phyloP scores from a whole-genome alignment of 2,888 invertebrate species.

The Aspidiotus rigidus region DNA sequence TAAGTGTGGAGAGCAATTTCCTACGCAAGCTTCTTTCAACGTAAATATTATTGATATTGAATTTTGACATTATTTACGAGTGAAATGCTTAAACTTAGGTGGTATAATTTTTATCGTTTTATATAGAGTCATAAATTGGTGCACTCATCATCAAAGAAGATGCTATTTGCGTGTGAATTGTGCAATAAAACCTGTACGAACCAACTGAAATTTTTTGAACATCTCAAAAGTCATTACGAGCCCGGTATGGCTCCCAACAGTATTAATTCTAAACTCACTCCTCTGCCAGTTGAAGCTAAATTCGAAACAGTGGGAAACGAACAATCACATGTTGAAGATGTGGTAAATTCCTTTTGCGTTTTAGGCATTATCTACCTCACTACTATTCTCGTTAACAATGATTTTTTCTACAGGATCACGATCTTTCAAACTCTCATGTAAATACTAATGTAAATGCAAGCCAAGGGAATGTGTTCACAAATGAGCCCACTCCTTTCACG shows the following conservation, averaged over 20 bases:
- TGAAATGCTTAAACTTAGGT: not conserved
- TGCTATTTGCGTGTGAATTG: conserved; percentile 59
- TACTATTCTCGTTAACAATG: no score
- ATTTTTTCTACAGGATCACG: no score
- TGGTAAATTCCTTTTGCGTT: not conserved
- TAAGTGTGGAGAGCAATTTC: conserved; percentile 46
- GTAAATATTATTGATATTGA: conserved; percentile 37
- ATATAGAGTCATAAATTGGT: conserved; percentile 33
- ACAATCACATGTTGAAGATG: not conserved
- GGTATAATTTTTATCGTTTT: conserved; percentile 7
- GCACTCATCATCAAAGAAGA: conserved; percentile 34
- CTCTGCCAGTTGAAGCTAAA: not conserved
- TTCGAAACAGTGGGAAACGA: not conserved
- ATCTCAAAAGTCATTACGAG: conserved; percentile 73
- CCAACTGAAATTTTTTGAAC: conserved; percentile 75
- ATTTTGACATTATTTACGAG: not conserved
- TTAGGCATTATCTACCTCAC: no score
- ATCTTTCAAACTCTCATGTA: no score
- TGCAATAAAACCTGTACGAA: conserved; percentile 66
- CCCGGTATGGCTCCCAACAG: conserved; percentile 35
- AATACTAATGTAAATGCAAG: not conserved
- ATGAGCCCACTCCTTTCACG: conserved; percentile 19
- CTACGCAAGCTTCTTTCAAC: conserved; percentile 42
- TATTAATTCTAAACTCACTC: conserved; percentile 16
- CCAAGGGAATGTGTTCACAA: not conserved